Base-by-base conservation (phyloP, 1,140 invertebrate species). In the Nymphalis io region DNA sequence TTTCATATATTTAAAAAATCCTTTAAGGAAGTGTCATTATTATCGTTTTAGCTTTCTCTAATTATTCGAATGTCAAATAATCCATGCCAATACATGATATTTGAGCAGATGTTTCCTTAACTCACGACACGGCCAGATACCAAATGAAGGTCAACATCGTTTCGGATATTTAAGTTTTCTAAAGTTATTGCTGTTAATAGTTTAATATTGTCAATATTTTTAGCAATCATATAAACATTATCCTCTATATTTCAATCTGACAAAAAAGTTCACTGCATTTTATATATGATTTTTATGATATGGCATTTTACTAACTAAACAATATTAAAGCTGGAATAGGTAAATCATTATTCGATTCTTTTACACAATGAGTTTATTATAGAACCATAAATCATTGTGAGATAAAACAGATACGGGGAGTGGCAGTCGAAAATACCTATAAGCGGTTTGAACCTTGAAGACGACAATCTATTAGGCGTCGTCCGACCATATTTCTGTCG, bases 101-200 rank as follows among this genome's bases (percentile, higher is more conserved):
- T 86, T 88, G 78, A 63, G 81, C 82, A 88, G 82, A 84, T 87
- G 72, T 81, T 84, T 76, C 71, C 79, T 87, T 85, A 85, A 74
- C 78, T 77, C 72, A 72, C 60, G 77, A 87, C 86, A 83, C 74
- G 83, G 72, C 60, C 66, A 64, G 68, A 79, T 82, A 79, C 82
- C 75, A 78, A 79, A 74, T 68, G 74, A 77, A 75, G 74, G 74
- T 79, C 78, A 70, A 74, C 62, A 74, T 82, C 82, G 72, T 74
- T 75, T 75, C 83, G 81, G 78, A 71, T 48, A 55, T 73, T 33
- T 27, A 16, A 51, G 40, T 59, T 59, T 59, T 40, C 4, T 39
- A 38, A 20, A 59, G 18, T 21, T 8, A 44, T 44, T 44, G 13
- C 13, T n/a, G 8, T 44, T 44, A 44, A n/a, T 44, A 44, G 40